These are phyloP conservation scores for Drosophila mettleri DNA, from an alignment of 2,888 invertebrate genomes.

Conservation along the genomic window DNA sequence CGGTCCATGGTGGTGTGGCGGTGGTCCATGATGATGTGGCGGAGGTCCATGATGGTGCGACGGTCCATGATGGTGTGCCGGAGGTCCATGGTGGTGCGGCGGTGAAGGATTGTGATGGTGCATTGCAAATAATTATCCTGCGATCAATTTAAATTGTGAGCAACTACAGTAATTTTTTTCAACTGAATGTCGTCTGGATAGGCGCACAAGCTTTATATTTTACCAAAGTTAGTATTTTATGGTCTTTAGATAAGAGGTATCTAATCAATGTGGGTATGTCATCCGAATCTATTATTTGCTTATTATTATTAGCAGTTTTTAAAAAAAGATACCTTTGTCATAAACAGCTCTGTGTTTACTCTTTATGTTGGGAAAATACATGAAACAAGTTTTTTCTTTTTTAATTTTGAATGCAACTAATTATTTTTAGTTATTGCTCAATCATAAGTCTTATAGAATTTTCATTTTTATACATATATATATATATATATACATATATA, in stretches of 20 bases:
- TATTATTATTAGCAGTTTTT: slow-evolving; percentile 15
- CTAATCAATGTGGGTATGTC: slow-evolving; percentile 38
- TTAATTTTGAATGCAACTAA: no score
- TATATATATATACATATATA: no score
- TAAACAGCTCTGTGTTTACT: neutral
- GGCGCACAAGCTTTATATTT: slow-evolving; percentile 43
- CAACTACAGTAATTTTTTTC: slow-evolving; percentile 7
- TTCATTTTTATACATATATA: no score
- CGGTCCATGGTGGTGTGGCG: slow-evolving; percentile 26
- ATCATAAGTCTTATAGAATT: no score
- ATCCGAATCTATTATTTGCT: slow-evolving; percentile 26
- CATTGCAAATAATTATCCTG: slow-evolving; percentile 18
- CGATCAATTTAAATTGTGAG: slow-evolving; percentile 11
- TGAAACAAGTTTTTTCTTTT: neutral
- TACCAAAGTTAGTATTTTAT: slow-evolving; percentile 18
- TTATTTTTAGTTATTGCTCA: slow-evolving; percentile 2
- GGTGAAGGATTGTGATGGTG: slow-evolving; percentile 36
- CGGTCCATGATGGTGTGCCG: slow-evolving; percentile 30
- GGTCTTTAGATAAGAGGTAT: slow-evolving; percentile 41
- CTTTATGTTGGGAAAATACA: slow-evolving; percentile 15
- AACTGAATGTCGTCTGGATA: slow-evolving; percentile 33
- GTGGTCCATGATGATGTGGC: slow-evolving; percentile 21
- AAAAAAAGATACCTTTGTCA: slow-evolving; percentile 29
- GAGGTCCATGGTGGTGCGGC: slow-evolving; percentile 37
- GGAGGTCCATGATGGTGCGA: slow-evolving; percentile 34